Conservation (phyloP, 2,113 vertebrate species). For the Andinoacara biseriatus region DNA sequence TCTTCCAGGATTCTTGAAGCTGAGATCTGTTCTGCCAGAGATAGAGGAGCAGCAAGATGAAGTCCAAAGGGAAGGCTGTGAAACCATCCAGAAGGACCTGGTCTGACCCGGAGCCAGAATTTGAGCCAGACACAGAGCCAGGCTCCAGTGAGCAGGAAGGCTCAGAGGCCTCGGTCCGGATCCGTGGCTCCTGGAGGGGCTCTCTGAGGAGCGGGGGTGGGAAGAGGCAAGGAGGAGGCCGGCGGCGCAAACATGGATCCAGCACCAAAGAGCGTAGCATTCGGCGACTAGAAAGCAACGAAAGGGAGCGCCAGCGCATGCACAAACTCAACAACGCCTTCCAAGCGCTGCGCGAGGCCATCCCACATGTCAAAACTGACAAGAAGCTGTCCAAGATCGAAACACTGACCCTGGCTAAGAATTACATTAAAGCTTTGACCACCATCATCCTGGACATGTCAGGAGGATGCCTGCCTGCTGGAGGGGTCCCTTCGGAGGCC, state of each 20-base stretch:
- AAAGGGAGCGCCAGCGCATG: constrained; percentile 96
- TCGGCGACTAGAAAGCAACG: constrained; percentile 94
- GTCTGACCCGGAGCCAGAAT: constrained; percentile 73
- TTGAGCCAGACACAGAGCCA: constrained; percentile 70
- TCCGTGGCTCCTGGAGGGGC: constrained; percentile 71
- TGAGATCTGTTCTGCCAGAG: not conserved
- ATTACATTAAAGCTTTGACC: constrained; percentile 97
- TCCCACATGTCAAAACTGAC: constrained; percentile 92
- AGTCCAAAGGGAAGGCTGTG: constrained; percentile 88
- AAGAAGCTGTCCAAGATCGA: constrained; percentile 99
- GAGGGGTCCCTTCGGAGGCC: constrained; percentile 71
- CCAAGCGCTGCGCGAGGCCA: constrained; percentile 93
- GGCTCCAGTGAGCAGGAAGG: constrained; percentile 83
- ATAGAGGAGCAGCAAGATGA: constrained; percentile 81
- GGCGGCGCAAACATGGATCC: constrained; percentile 70
- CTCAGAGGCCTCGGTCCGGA: constrained; percentile 80
- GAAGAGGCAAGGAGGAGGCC: constrained; percentile 51
- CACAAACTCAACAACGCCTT: constrained; percentile 99
- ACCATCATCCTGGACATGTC: constrained; percentile 93
- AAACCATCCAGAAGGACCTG: constrained; percentile 76
- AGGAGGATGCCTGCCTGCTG: constrained; percentile 80
- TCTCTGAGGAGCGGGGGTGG: constrained; percentile 55
- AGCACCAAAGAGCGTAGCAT: constrained; percentile 84
- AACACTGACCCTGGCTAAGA: constrained; percentile 96
- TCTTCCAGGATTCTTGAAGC: constrained; percentile 32